Evolutionary conservation across 2,113 vertebrate genomes (phyloP), one percentile per base, ranked within the genome.

Genomic region (Amphilophus citrinellus): DNA sequence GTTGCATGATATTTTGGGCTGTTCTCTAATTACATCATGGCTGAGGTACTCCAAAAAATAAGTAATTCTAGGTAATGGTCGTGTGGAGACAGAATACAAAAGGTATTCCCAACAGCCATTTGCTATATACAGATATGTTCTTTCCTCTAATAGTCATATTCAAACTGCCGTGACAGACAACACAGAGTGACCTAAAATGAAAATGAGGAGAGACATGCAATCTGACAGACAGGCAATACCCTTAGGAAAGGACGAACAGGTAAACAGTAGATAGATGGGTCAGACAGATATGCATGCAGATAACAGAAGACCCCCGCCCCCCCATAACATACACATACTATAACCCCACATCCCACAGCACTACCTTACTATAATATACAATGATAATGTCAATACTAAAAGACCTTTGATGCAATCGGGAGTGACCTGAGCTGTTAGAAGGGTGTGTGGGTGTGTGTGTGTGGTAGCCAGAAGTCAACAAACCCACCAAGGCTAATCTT

Each of bases 361-460:
- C 76, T 85, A 59, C 53, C 63, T 61, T 78, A 85, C 73, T 76
- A 63, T 84, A 88, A 85, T 77, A 80, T 73, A 87, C 83, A 87
- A 56, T 9, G 85, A 85, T 86, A 90, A 80, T 42, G 62, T 86
- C 79, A 81, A 65, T 1, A 18, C 73, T 78, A 20, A 78, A 87
- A 82, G 76, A 71, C 53, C 79, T 86, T 79, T 79, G 89, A 92
- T 95, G 44, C 30, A 94, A 95, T 95, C 97, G 97, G 92, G 80
- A 78, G 66, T 86, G 93, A 3, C 56, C 77, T 80, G 11, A 71
- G 77, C 81, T 76, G 1, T 83, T 89, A 47, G 78, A 89, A 30
- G 89, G 91, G 10, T 85, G 42, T 78, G 22, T 60, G 11, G 27
- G 24, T 20, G 7, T 1, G 6, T n/a, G 32, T 44, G 65, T 22